A percentile compares a stretch with the other conserved stretches of the same genome.
phyloP scores from a whole-genome alignment of 2,888 invertebrate species.

The Acanthococcus lagerstroemiae region DNA sequence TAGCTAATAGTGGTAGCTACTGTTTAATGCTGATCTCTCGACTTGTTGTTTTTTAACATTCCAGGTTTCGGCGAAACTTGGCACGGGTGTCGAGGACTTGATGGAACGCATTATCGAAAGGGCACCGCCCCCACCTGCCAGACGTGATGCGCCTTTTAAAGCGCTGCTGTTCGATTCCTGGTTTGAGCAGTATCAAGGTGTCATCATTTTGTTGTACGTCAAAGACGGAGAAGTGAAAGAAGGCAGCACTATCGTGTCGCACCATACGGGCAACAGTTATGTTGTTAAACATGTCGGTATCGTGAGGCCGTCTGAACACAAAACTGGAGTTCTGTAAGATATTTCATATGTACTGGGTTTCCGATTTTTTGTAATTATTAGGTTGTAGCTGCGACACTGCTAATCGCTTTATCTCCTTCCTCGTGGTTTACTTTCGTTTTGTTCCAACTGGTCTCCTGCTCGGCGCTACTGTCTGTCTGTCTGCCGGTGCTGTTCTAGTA shows the following conservation, averaged over 20 bases:
- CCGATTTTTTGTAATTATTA: too few relatives aligned
- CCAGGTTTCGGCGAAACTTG: slow-evolving; percentile 80
- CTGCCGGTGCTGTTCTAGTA: too few relatives aligned
- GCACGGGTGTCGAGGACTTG: slow-evolving; percentile 68
- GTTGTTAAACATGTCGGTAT: slow-evolving; percentile 69
- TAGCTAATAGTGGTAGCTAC: background rate
- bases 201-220: slow-evolving; percentile 64
- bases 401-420: too few relatives aligned
- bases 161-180: slow-evolving; percentile 88
- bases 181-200: slow-evolving; percentile 72
- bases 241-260: slow-evolving; percentile 66
- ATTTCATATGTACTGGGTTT: slow-evolving; percentile 7
- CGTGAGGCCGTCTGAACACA: slow-evolving; percentile 63
- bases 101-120: slow-evolving; percentile 65
- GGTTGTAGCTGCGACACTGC: too few relatives aligned
- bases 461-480: too few relatives aligned
- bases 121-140: slow-evolving; percentile 63
- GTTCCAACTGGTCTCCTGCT: too few relatives aligned
- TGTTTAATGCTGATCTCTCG: background rate
- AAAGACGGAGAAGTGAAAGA: slow-evolving; percentile 61
- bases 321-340: slow-evolving; percentile 53
- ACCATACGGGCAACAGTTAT: slow-evolving; percentile 61
- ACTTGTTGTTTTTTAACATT: slow-evolving; percentile 17
- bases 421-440: too few relatives aligned
- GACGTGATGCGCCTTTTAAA: slow-evolving; percentile 53